Conservation (phyloP, 2,888 invertebrate species). For the Melanchra persicariae region DNA sequence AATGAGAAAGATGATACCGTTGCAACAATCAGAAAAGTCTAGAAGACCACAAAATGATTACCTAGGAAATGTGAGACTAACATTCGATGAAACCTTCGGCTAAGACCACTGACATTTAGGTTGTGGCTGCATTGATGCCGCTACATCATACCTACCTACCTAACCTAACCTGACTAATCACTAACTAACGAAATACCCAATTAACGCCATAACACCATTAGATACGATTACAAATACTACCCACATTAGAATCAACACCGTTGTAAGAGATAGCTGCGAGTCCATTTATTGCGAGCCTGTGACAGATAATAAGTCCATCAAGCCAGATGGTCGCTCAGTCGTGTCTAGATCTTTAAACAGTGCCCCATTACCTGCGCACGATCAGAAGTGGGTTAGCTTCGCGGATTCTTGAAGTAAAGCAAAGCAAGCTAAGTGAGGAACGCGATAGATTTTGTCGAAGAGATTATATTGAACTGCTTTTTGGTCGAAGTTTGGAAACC, state of each 20-base stretch:
- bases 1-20: not conserved
- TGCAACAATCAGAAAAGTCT: not conserved
- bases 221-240: constrained; percentile 18
- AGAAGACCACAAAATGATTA: not conserved
- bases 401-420: constrained; percentile 19
- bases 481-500: not conserved
- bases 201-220: too few species aligned
- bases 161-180: constrained; percentile 5
- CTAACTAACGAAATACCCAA: constrained; percentile 13
- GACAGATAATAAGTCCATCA: constrained; percentile 51
- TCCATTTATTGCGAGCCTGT: constrained; percentile 21
- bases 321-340: constrained; percentile 48
- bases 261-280: constrained; percentile 3
- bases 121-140: too few species aligned
- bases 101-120: constrained; percentile 19
- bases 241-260: constrained; percentile 17
- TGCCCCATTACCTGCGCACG: constrained; percentile 47
- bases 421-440: not conserved
- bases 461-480: not conserved
- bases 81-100: not conserved
- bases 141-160: too few species aligned
- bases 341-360: constrained; percentile 47
- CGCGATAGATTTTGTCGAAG: not conserved
- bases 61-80: not conserved
- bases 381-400: constrained; percentile 46